Conservation (phyloP, 2,888 invertebrate genomes). For the Cremastobaeus sp. region DNA sequence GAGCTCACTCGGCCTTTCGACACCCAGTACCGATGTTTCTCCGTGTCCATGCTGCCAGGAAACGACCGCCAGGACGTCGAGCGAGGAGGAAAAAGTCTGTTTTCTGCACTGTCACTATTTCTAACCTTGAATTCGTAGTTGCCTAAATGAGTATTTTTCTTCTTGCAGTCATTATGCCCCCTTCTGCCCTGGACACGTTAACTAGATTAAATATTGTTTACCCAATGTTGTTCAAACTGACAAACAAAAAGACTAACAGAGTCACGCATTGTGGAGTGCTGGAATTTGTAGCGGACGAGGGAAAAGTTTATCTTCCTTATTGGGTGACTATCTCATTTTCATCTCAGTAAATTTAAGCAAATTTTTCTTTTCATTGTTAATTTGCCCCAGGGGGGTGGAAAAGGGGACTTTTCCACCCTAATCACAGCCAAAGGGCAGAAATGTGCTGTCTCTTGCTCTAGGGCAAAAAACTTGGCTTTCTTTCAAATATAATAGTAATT, state of each 20-base stretch:
- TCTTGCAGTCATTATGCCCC: slow-evolving; percentile 96
- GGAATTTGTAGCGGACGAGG: slow-evolving; percentile 99
- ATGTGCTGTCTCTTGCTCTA: too few species aligned
- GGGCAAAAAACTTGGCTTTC: not conserved
- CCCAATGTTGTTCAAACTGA: slow-evolving; percentile 98
- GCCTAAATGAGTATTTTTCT: too few species aligned
- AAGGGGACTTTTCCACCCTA: too few species aligned
- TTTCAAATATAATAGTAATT: too few species aligned
- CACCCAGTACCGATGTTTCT: slow-evolving; percentile 92
- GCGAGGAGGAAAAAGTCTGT: slow-evolving; percentile 95
- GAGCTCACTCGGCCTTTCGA: slow-evolving; percentile 89
- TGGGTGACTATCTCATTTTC: slow-evolving; percentile 84
- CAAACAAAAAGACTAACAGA: slow-evolving; percentile 88
- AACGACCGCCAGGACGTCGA: slow-evolving; percentile 96
- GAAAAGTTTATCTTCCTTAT: slow-evolving; percentile 97
- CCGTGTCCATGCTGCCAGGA: slow-evolving; percentile 96
- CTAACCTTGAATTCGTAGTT: not conserved
- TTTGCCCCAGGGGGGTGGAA: too few species aligned
- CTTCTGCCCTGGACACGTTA: slow-evolving; percentile 94
- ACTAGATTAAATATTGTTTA: slow-evolving; percentile 97
- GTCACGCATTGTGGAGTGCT: slow-evolving; percentile 42
- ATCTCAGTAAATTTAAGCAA: not conserved
- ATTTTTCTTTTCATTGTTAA: too few species aligned
- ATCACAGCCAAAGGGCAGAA: too few species aligned
- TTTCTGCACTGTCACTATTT: not conserved